phyloP scores from a whole-genome alignment of 2,113 vertebrate genomes.

The Etheostoma cragini region DNA sequence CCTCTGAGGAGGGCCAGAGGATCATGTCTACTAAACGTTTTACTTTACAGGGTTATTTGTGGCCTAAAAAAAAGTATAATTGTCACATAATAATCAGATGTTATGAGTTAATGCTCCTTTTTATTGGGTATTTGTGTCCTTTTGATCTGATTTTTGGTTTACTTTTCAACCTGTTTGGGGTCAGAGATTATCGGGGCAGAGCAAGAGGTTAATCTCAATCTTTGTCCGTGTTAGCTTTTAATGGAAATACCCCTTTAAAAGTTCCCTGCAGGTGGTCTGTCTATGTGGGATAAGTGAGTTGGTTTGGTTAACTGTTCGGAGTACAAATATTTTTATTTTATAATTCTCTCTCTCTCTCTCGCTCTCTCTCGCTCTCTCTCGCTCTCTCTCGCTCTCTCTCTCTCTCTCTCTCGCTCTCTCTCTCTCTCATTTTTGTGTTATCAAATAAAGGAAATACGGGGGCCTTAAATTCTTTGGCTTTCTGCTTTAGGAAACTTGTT shows the following conservation, averaged over 20 bases:
- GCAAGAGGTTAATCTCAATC: not conserved
- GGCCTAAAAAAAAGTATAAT: not conserved
- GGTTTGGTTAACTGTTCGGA: not conserved
- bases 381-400: not conserved
- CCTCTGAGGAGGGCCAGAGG: not conserved
- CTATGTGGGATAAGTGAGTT: not conserved
- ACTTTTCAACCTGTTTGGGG: slow-evolving; percentile 38
- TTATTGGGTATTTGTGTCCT: slow-evolving; percentile 5
- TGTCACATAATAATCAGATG: not conserved
- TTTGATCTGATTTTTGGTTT: slow-evolving; percentile 44
- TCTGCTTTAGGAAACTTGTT: not conserved
- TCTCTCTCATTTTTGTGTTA: not conserved
- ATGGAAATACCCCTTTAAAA: not conserved
- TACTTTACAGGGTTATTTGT: not conserved
- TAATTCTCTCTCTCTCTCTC: not conserved
- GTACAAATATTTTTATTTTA: no score
- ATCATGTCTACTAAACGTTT: not conserved
- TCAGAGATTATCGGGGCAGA: slow-evolving; percentile 18
- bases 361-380: not conserved
- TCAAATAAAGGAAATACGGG: not conserved
- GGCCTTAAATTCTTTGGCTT: no score
- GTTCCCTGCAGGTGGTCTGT: no score
- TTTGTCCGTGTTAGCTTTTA: not conserved
- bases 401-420: not conserved
- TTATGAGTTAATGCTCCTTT: slow-evolving; percentile 16